Percentiles rank a stretch among this genome's conserved stretches.
Evolutionary conservation across 2,888 invertebrate genomes (phyloP).

Genomic region (Idaea aversata): DNA sequence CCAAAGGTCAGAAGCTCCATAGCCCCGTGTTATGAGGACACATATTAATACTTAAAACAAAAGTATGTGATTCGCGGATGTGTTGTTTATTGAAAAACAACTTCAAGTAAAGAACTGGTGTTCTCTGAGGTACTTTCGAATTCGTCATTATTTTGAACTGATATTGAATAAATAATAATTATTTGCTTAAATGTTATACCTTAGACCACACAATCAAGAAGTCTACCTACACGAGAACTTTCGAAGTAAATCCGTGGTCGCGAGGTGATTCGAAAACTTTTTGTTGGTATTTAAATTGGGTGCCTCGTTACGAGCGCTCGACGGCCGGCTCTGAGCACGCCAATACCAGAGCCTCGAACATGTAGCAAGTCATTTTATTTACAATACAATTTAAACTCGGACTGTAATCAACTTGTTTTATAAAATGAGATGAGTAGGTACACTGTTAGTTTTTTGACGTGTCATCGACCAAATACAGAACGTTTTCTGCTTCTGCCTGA

Average conservation of each 20-base stretch:
- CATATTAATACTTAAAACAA: no score
- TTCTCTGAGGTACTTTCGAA: no score
- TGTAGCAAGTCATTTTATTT: constrained; percentile 26
- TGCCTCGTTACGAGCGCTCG: constrained; percentile 52
- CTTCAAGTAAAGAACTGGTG: no score
- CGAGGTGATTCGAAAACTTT: constrained; percentile 71
- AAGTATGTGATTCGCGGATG: no score
- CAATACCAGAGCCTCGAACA: constrained; percentile 2
- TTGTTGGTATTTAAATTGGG: constrained; percentile 74
- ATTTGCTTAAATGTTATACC: constrained; percentile 22
- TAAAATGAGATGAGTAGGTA: not conserved
- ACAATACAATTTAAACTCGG: constrained; percentile 20
- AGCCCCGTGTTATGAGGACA: no score
- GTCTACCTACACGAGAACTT: constrained; percentile 71
- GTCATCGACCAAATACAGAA: not conserved
- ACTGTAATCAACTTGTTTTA: constrained; percentile 12
- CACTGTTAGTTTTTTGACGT: not conserved
- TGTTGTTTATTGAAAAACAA: no score
- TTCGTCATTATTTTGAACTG: no score
- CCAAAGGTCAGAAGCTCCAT: no score
- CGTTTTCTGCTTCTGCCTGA: no score
- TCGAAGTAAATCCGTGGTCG: constrained; percentile 69
- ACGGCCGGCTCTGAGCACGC: constrained; percentile 6
- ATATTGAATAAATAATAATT: not conserved
- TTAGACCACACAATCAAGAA: constrained; percentile 41